These are phyloP conservation scores for Spisula subtruncata DNA, from an alignment of 2,888 invertebrate genomes.

Conservation along the genomic window DNA sequence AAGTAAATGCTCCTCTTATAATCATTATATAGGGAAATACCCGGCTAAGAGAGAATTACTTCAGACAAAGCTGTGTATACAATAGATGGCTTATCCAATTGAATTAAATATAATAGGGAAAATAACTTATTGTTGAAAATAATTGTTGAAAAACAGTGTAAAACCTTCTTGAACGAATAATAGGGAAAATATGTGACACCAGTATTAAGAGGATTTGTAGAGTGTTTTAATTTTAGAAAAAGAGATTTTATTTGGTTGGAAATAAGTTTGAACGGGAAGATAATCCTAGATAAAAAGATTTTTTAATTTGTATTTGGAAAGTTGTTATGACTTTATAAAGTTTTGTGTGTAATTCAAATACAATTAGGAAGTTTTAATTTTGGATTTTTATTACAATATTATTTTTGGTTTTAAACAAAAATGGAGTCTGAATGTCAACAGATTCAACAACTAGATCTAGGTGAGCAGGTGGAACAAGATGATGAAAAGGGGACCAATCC, in stretches of 20 bases:
- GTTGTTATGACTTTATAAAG: neutral
- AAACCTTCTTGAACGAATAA: neutral
- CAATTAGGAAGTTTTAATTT: neutral
- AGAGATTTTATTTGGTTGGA: neutral
- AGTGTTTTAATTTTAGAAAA: neutral
- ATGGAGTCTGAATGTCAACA: slow-evolving; percentile 28
- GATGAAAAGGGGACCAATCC: slow-evolving; percentile 42
- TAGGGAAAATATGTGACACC: neutral
- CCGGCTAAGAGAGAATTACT: neutral
- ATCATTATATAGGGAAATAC: neutral
- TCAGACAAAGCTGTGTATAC: neutral
- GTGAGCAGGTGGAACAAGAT: neutral
- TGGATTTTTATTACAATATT: too few species aligned
- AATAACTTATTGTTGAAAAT: neutral
- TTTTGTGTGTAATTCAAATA: neutral
- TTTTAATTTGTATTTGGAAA: neutral
- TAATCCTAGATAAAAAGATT: neutral
- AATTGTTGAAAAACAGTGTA: too few species aligned
- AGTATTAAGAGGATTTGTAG: slow-evolving; percentile 11
- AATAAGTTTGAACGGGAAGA: neutral
- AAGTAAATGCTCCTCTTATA: neutral
- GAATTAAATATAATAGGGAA: neutral
- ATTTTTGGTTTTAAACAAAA: neutral
- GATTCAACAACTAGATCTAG: neutral
- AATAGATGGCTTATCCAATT: neutral